Percentiles rank a stretch among this genome's conserved stretches.
phyloP scores from a whole-genome alignment of 2,797 vertebrate species.

The Phoxinus dragarum region DNA sequence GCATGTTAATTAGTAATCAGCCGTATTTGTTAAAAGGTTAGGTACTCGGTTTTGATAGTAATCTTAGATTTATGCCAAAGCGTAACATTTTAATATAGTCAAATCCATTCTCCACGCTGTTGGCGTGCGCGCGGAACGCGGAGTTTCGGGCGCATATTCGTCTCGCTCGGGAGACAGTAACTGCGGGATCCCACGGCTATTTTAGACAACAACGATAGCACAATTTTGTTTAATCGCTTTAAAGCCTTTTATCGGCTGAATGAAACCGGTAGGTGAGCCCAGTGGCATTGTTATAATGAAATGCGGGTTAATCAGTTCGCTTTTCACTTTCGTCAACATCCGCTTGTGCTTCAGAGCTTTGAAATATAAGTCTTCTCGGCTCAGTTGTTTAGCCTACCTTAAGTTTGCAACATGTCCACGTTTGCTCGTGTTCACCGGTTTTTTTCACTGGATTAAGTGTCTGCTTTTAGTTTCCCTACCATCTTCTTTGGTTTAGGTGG shows the following conservation, averaged over 20 bases:
- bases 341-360: slow-evolving; percentile 20
- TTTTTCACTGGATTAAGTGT: neutral
- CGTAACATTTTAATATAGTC: neutral
- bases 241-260: slow-evolving; percentile 5
- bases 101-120: neutral
- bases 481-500: neutral
- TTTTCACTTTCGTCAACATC: neutral
- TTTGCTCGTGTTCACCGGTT: neutral
- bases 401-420: slow-evolving; percentile 6
- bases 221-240: slow-evolving; percentile 12
- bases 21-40: neutral
- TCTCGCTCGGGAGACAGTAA: neutral
- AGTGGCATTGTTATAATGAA: neutral
- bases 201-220: neutral
- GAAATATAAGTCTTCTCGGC: slow-evolving; percentile 8
- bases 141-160: slow-evolving; percentile 1
- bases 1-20: slow-evolving; percentile 8
- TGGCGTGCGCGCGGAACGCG: slow-evolving; percentile 1
- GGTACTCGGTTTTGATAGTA: neutral
- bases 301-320: neutral
- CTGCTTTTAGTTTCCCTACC: neutral
- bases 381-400: neutral
- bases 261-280: neutral
- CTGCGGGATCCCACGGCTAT: slow-evolving; percentile 18
- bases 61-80: neutral